Conservation (phyloP, 2,888 invertebrate species). For the Dendrolimus houi region DNA sequence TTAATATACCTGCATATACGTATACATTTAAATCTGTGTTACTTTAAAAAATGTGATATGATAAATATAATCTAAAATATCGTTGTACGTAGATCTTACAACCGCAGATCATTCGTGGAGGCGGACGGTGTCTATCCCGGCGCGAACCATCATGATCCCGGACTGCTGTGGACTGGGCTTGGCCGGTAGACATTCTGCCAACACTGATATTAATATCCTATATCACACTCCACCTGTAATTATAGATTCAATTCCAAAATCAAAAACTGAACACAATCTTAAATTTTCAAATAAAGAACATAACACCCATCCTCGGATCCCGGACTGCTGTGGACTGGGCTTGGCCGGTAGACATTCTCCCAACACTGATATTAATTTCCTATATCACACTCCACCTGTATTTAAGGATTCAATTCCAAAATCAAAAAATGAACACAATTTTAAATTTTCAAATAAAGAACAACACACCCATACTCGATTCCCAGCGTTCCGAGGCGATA, state of each 20-base stretch:
- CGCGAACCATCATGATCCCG: constrained; percentile 79
- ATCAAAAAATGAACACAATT: not conserved
- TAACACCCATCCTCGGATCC: constrained; percentile 51
- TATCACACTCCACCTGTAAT: not conserved
- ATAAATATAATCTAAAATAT: constrained; percentile 33
- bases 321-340: constrained; percentile 80
- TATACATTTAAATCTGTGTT: too few relatives aligned
- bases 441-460: not conserved
- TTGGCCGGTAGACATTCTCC: constrained; percentile 62
- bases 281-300: not conserved
- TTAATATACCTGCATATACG: too few relatives aligned
- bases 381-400: not conserved
- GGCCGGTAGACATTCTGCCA: constrained; percentile 55
- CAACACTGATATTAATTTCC: not conserved
- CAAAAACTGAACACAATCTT: not conserved
- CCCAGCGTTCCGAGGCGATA: not conserved
- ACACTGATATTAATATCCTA: not conserved
- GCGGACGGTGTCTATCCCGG: constrained; percentile 74
- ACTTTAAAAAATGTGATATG: not conserved
- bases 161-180: constrained; percentile 80
- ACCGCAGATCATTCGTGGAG: constrained; percentile 78
- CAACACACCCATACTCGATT: not conserved
- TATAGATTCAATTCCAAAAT: not conserved
- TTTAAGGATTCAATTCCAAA: not conserved
- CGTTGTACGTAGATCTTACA: constrained; percentile 73